Percentiles rank a stretch among this genome's conserved stretches.
Conservation (phyloP, 2,113 vertebrate species). For the Aphelocoma coerulescens region DNA sequence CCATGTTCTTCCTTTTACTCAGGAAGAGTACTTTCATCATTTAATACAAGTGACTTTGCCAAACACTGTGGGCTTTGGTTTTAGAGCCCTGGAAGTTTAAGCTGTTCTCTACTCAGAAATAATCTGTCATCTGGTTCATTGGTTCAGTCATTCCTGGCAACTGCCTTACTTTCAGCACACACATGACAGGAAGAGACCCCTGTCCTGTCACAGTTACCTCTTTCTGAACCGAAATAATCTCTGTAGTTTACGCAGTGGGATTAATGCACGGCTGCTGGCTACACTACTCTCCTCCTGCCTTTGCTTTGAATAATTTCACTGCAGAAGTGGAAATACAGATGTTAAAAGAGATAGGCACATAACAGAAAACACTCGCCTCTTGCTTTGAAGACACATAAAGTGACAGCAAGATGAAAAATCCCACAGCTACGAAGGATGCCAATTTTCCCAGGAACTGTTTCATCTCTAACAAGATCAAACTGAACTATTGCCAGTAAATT, state of each 20-base stretch:
- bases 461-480: background rate
- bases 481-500: background rate
- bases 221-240: background rate
- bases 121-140: background rate
- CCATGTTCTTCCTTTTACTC: background rate
- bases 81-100: background rate
- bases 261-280: background rate
- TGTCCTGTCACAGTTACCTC: background rate
- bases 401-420: background rate
- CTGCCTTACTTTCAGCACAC: background rate
- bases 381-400: background rate
- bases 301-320: background rate
- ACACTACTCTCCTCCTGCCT: background rate
- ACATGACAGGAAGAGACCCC: background rate
- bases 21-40: background rate
- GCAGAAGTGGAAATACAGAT: background rate
- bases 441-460: background rate
- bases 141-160: background rate
- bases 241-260: background rate
- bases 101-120: background rate
- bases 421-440: background rate
- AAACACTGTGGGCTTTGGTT: background rate
- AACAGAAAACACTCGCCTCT: background rate
- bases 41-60: background rate
- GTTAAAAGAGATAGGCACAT: background rate